A percentile compares a stretch with the other conserved stretches of the same genome.
phyloP scores from a whole-genome alignment of 2,888 invertebrate genomes.

The Eupeodes latifasciatus region DNA sequence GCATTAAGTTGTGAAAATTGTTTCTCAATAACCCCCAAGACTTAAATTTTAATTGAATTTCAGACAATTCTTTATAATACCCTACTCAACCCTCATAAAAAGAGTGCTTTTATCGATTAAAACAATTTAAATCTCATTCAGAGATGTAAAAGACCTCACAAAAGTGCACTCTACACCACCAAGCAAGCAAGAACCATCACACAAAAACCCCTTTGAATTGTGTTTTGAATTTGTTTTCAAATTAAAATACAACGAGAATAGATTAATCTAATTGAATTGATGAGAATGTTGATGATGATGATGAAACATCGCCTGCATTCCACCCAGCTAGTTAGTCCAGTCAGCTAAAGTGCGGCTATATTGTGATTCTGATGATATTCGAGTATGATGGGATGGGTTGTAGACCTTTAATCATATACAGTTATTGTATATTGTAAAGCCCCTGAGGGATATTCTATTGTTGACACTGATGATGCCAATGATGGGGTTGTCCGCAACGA shows the following conservation, averaged over 20 bases:
- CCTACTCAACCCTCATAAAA: background rate
- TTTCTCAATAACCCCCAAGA: background rate
- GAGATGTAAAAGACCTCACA: conserved; percentile 48
- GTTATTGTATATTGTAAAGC: background rate
- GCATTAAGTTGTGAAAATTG: conserved; percentile 5
- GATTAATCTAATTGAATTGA: conserved; percentile 71
- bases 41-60: background rate
- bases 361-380: conserved; percentile 30
- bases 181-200: background rate
- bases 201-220: conserved; percentile 16
- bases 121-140: conserved; percentile 25
- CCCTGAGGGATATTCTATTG: conserved; percentile 10
- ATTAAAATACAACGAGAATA: conserved; percentile 55
- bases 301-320: conserved; percentile 47
- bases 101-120: background rate
- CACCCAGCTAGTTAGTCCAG: background rate
- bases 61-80: background rate
- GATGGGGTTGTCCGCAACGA: conserved; percentile 16
- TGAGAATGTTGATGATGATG: conserved; percentile 27
- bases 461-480: conserved; percentile 19
- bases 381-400: conserved; percentile 22
- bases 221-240: conserved; percentile 25
- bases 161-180: conserved; percentile 20
- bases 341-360: background rate
- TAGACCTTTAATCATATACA: conserved; percentile 45